Conservation (phyloP, 2,797 vertebrate species). For the Coluber constrictor region DNA sequence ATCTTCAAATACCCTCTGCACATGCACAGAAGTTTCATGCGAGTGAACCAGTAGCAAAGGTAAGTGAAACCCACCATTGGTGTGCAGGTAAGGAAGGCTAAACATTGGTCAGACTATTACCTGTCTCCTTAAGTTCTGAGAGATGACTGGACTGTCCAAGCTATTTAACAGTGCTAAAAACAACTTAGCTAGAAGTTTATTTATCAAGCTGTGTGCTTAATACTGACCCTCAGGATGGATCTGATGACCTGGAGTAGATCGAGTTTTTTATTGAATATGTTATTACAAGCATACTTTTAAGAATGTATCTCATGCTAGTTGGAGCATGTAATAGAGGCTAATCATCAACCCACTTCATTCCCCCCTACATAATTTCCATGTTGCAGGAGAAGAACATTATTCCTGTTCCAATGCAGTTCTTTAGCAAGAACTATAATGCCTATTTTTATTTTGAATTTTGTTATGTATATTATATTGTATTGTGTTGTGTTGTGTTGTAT, state of each 20-base stretch:
- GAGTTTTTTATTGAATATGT: background rate
- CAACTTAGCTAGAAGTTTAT: background rate
- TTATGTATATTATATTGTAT: background rate
- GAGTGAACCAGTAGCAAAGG: too few relatives aligned
- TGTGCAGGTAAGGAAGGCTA: background rate
- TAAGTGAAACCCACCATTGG: too few relatives aligned
- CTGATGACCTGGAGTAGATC: background rate
- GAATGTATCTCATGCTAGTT: background rate
- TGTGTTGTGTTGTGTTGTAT: background rate
- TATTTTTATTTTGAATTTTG: background rate
- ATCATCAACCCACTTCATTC: background rate
- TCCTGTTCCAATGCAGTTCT: background rate
- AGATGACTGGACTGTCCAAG: background rate
- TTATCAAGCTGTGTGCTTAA: background rate
- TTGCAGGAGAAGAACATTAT: background rate
- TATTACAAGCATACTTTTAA: background rate
- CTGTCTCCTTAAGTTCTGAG: background rate
- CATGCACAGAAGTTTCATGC: too few relatives aligned
- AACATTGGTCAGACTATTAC: background rate
- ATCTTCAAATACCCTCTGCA: too few relatives aligned
- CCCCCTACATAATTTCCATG: background rate
- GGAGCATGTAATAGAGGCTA: too few relatives aligned
- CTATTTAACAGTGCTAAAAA: background rate
- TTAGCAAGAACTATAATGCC: conserved; percentile 3
- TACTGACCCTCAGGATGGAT: background rate